Conservation (phyloP, 92 coral and sea anemone species). For the Phenganax stokvisi region DNA sequence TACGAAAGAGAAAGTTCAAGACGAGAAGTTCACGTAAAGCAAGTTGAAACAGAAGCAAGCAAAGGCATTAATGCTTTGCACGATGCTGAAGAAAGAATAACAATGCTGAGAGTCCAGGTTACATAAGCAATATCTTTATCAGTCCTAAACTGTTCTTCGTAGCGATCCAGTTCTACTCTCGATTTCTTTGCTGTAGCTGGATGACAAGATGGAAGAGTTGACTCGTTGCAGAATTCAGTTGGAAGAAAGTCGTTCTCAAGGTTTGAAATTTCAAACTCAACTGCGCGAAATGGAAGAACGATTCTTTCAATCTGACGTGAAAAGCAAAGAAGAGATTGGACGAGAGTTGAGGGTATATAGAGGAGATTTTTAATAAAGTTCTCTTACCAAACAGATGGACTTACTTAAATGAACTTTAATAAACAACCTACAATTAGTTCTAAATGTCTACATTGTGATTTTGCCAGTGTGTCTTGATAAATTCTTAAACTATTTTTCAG, state of each 20-base stretch:
- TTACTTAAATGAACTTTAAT: too few species aligned
- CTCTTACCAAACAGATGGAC: background rate
- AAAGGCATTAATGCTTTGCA: constrained; percentile 79
- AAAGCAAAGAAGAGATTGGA: constrained; percentile 87
- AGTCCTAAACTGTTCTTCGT: background rate
- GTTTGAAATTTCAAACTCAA: constrained; percentile 77
- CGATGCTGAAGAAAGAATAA: constrained; percentile 80
- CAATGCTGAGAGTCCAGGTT: constrained; percentile 72
- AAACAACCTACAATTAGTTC: too few species aligned
- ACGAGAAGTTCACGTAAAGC: constrained; percentile 81
- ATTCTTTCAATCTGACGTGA: constrained; percentile 90
- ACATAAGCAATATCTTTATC: background rate
- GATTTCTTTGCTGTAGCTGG: constrained; percentile 50
- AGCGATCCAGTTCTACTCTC: background rate
- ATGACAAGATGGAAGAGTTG: constrained; percentile 73
- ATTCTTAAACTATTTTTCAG: constrained; percentile 29
- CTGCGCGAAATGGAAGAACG: constrained; percentile 98
- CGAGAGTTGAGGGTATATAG: constrained; percentile 73
- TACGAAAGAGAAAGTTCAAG: constrained; percentile 77
- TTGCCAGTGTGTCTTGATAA: too few species aligned
- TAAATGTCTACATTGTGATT: too few species aligned
- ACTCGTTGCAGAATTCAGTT: constrained; percentile 68
- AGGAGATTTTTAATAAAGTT: background rate
- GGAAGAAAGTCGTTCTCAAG: constrained; percentile 89
- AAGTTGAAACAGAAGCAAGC: constrained; percentile 77